Percentiles rank a stretch among this genome's conserved stretches.
These are phyloP conservation scores for Picathartes gymnocephalus DNA, from an alignment of 2,113 vertebrate genomes.

Conservation along the genomic window DNA sequence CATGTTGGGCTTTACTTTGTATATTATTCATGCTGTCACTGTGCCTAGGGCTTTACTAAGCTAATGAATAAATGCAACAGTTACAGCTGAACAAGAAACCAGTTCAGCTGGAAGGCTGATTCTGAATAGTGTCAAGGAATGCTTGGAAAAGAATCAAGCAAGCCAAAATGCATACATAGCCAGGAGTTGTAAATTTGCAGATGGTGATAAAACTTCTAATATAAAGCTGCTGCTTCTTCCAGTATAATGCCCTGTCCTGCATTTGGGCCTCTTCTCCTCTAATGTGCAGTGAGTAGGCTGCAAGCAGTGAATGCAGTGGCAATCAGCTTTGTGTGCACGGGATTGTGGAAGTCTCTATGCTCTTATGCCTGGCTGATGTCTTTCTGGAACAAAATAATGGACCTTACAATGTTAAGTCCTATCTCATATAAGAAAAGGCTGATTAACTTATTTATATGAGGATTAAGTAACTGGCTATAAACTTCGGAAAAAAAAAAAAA, in stretches of 20 bases:
- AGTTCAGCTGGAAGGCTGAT: conserved; percentile 20
- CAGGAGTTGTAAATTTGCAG: not conserved
- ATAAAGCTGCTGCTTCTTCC: not conserved
- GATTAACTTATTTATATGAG: not conserved
- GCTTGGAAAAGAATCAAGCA: not conserved
- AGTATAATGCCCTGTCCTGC: not conserved
- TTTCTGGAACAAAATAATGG: not conserved
- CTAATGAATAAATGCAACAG: conserved; percentile 41
- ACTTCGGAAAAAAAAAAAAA: not conserved
- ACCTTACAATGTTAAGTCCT: not conserved
- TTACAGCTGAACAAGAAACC: not conserved
- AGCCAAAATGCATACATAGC: not conserved
- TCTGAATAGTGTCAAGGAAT: not conserved
- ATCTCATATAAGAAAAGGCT: not conserved
- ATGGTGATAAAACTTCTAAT: not conserved
- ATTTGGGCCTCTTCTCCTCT: not conserved
- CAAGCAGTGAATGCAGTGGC: not conserved
- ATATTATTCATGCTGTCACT: conserved; percentile 3
- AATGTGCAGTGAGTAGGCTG: not conserved
- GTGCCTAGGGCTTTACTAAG: conserved; percentile 7
- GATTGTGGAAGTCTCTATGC: not conserved
- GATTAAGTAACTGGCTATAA: not conserved
- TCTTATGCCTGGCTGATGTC: not conserved
- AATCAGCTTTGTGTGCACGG: not conserved
- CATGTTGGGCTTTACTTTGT: not conserved